Base-by-base conservation (phyloP, 2,888 invertebrate species). In the Clostera curtula region DNA sequence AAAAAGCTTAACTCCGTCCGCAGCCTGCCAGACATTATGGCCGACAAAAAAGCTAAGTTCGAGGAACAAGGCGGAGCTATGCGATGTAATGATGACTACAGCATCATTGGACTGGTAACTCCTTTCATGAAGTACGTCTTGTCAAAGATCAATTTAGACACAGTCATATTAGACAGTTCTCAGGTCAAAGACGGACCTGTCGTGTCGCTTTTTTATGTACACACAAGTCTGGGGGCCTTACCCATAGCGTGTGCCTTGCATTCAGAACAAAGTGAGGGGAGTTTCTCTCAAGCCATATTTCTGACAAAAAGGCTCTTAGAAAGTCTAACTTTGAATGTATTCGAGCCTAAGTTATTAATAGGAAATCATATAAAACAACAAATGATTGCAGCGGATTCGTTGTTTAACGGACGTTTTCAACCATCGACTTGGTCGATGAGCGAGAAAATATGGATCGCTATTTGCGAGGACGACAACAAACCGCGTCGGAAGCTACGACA, bases 181-280 rank as follows among this genome's bases (percentile, higher is more conserved):
- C n/a, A 12, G 0, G 31, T 47, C 3, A 30, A 33, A 8, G 32
- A 36, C n/a, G 43, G 43, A 0, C 14, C 26, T 1, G 37, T 43
- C 2, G 38, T 37, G 1, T 56, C 60, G 1, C 42, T 48, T 8
- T 30, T 59, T 2, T 49, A 52, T 13, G 49, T 55, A 3, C 49
- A 56, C 2, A 56, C 40, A 9, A 41, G 40, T 3, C 12, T 56
- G 3, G 64, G 65, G 3, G 56, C 52, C 0, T 18, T 65, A 12
- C 60, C 57, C 1, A 25, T 64, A 11, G 57, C 56, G 2, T 58
- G 59, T 23, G 35, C 47, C 4, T 25, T 63, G 15, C 53, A 58
- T 25, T 34, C 37, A 1, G 45, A 43, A 4, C 27, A 34, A 2
- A 42, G 24, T 0, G 42, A 45, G 20, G 28, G 31, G 1, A 48